These are phyloP conservation scores for Acanthosepion esculentum DNA, from an alignment of 2,888 invertebrate genomes.

Conservation along the genomic window DNA sequence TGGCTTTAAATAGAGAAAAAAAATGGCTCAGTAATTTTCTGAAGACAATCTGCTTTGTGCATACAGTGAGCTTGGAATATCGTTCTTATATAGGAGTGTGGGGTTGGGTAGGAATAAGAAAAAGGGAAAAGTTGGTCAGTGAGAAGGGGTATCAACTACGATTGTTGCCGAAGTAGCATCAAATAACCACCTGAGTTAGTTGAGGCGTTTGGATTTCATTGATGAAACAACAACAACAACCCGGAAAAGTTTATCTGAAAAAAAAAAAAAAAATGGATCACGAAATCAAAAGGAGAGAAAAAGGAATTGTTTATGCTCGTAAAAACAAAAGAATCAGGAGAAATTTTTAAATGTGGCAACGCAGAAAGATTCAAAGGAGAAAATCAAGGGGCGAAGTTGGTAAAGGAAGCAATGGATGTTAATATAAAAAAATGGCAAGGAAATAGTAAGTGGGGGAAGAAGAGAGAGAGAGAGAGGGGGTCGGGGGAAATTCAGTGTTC, in stretches of 20 bases:
- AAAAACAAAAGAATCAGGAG: neutral
- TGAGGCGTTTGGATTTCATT: neutral
- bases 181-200: neutral
- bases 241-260: neutral
- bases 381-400: too few species aligned
- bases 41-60: neutral
- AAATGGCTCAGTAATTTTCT: neutral
- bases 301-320: neutral
- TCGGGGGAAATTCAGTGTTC: neutral
- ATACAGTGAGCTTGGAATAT: neutral
- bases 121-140: neutral
- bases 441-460: too few species aligned
- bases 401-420: too few species aligned
- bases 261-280: neutral
- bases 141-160: neutral
- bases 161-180: neutral
- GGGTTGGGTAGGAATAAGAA: neutral
- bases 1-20: neutral
- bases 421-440: too few species aligned
- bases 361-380: too few species aligned
- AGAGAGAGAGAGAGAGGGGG: too few species aligned
- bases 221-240: neutral
- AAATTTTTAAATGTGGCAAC: too few species aligned
- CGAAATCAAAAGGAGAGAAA: neutral
- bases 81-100: neutral